A percentile compares a stretch with the other conserved stretches of the same genome.
phyloP scores from a whole-genome alignment of 2,113 vertebrate genomes.

The Alethe diademata region DNA sequence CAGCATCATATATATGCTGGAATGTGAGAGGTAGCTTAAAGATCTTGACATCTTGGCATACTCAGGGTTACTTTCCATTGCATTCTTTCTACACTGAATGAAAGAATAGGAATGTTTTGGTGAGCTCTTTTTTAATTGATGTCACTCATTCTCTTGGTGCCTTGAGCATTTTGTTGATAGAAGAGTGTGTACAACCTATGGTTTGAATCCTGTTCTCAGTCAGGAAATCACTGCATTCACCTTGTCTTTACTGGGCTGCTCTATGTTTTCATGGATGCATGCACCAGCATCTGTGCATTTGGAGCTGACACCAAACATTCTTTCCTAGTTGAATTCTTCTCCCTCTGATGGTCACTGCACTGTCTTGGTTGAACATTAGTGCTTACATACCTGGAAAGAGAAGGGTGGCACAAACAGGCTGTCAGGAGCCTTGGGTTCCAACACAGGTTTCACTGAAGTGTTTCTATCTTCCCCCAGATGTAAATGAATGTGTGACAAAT shows the following conservation, averaged over 20 bases:
- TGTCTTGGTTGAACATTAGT: not conserved
- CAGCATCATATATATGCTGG: not conserved
- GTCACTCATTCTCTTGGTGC: not conserved
- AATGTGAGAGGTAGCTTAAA: not conserved
- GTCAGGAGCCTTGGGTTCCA: not conserved
- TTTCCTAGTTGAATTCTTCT: not conserved
- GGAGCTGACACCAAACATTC: not conserved
- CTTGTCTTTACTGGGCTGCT: not conserved
- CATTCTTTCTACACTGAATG: not conserved
- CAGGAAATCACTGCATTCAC: not conserved
- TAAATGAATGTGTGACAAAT: constrained; percentile 84
- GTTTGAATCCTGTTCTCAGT: not conserved
- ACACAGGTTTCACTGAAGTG: not conserved
- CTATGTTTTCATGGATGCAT: not conserved
- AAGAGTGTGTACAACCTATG: not conserved
- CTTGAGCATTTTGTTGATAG: not conserved
- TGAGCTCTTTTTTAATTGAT: not conserved
- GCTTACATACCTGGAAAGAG: not conserved
- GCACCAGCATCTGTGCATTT: not conserved
- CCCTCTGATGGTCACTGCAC: not conserved
- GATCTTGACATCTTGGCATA: not conserved
- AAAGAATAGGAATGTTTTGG: not conserved
- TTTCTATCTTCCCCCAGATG: constrained; percentile 75
- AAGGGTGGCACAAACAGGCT: not conserved
- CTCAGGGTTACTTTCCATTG: not conserved